These are phyloP conservation scores for Drosophila sucinea DNA, from an alignment of 1,140 invertebrate genomes.

Conservation along the genomic window DNA sequence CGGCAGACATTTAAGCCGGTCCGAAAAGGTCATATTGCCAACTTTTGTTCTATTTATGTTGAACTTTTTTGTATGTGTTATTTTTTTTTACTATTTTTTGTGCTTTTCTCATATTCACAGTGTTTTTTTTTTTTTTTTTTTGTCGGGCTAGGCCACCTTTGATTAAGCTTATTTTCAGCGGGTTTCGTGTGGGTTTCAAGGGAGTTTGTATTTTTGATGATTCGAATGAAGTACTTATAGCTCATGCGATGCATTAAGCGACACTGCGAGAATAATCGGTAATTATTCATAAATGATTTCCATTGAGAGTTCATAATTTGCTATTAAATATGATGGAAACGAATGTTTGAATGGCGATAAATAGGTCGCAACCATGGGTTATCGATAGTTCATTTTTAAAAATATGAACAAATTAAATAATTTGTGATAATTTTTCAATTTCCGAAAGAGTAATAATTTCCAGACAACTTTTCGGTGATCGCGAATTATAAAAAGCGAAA, in stretches of 20 bases:
- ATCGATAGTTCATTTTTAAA: too few species aligned
- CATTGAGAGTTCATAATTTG: too few species aligned
- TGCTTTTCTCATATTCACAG: slow-evolving; percentile 38
- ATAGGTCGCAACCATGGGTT: too few species aligned
- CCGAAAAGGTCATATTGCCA: slow-evolving; percentile 76
- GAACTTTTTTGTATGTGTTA: slow-evolving; percentile 45
- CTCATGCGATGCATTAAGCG: slow-evolving; percentile 45
- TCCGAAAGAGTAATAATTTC: too few species aligned
- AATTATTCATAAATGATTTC: too few species aligned
- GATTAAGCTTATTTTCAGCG: slow-evolving; percentile 45
- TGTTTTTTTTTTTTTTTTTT: slow-evolving; percentile 26
- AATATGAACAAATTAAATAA: too few species aligned
- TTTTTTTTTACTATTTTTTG: slow-evolving; percentile 32
- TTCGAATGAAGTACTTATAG: slow-evolving; percentile 29
- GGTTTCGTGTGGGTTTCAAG: slow-evolving; percentile 48
- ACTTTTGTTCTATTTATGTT: slow-evolving; percentile 70
- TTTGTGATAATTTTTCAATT: too few species aligned
- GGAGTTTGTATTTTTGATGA: slow-evolving; percentile 41
- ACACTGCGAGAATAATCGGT: slow-evolving; percentile 34
- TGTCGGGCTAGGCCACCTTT: slow-evolving; percentile 53
- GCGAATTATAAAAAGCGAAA: too few species aligned
- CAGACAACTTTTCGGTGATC: too few species aligned
- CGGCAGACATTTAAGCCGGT: slow-evolving; percentile 70
- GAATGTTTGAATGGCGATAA: too few species aligned
- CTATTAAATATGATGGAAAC: too few species aligned